Evolutionary conservation across 2,797 vertebrate genomes (phyloP), one percentile per base, ranked within the genome.

Genomic region (Scarus forsteni): DNA sequence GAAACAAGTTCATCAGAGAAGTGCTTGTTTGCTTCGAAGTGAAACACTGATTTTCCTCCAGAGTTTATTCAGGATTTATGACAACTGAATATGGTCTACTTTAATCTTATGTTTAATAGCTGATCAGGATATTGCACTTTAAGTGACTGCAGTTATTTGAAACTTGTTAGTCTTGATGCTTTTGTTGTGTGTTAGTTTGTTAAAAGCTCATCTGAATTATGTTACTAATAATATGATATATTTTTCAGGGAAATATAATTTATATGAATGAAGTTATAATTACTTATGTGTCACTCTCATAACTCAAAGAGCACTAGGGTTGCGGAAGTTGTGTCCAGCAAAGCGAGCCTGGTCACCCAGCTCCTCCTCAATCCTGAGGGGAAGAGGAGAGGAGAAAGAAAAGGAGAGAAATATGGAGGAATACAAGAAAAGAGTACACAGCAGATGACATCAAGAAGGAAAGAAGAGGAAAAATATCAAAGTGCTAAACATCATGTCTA

Each of bases 271-370:
- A 63, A 49, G 44, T 34, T 7, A 14, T 66, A 48, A 27, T 56
- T 51, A 44, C 34, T 70, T 58, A 6, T 9, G 36, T 48, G 51
- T 38, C 8, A 16, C 43, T 66, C 64, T 16, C 11, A 55, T 8
- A 15, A 10, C 71, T 97, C 92, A 98, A 90, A 97, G 93, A 84
- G 94, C 96, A 27, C 95, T 97, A 65, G 97, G 97, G 79, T 98
- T 98, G 76, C 97, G 96, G 62, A 98, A 98, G 87, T 97, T 98
- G 90, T 97, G 96, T 73, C 97, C 97, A 0, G 97, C 97, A 46
- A 96, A 98, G 80, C 93, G 96, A 55, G 97, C 97, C 91, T 97
- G 96, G 0, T 97, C 96, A 0, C 97, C 97, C 70, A 98, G 86
- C 86, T 98, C 96, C 75, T 98, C 97, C 84, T 98, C 97, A 80